Evolutionary conservation across 2,888 invertebrate species (phyloP).

Genomic region (Drosophila tanythrix): DNA sequence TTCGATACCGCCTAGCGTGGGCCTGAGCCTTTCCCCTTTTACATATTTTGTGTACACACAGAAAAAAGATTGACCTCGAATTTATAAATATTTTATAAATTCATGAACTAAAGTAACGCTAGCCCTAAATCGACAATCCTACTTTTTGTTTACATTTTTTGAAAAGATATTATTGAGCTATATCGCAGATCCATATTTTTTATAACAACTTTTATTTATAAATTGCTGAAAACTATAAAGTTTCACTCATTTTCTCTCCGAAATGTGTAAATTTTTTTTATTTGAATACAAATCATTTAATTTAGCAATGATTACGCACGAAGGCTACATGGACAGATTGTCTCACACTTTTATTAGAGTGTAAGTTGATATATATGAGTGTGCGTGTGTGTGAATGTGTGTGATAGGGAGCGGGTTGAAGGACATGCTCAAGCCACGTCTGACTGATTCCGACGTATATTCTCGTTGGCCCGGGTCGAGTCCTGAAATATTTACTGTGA

Average conservation of each 20-base stretch:
- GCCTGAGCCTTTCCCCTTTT: slow-evolving; percentile 49
- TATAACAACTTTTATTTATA: not conserved
- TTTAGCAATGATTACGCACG: not conserved
- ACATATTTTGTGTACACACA: slow-evolving; percentile 27
- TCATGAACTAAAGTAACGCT: not conserved
- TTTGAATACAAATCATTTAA: not conserved
- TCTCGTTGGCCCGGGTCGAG: slow-evolving; percentile 19
- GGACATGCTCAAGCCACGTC: slow-evolving; percentile 56
- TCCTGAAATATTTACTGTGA: slow-evolving; percentile 58
- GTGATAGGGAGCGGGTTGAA: slow-evolving; percentile 45
- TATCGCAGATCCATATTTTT: not conserved
- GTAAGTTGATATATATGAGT: not conserved
- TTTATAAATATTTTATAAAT: not conserved
- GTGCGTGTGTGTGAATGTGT: slow-evolving; percentile 8
- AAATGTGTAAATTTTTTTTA: not conserved
- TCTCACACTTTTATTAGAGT: not conserved
- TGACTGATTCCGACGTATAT: slow-evolving; percentile 50
- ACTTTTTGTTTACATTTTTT: not conserved
- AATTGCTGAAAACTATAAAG: not conserved
- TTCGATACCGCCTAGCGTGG: slow-evolving; percentile 54
- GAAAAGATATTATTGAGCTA: not conserved
- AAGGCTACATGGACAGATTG: not conserved
- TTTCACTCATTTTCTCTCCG: not conserved
- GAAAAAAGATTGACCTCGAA: not conserved
- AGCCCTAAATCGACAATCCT: no score